Conservation (phyloP, 2,113 vertebrate genomes). For the Macrotus californicus region DNA sequence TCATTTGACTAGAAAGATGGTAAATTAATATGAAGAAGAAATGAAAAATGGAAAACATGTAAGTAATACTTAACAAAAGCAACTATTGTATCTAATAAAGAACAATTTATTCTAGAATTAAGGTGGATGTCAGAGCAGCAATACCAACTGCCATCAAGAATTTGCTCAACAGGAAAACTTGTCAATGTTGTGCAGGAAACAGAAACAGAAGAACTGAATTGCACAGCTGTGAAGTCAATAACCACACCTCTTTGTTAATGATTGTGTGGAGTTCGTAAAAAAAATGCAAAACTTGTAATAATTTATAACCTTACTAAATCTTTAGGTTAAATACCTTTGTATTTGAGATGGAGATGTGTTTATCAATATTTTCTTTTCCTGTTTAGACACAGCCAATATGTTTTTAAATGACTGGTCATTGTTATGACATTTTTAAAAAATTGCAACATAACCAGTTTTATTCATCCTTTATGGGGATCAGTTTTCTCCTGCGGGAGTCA, state of each 20-base stretch:
- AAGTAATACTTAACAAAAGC: neutral
- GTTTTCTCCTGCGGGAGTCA: neutral
- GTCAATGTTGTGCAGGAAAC: neutral
- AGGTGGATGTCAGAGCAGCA: neutral
- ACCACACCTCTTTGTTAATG: neutral
- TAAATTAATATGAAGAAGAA: neutral
- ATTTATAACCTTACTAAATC: neutral
- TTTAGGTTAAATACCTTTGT: neutral
- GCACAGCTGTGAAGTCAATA: neutral
- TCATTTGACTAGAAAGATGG: neutral
- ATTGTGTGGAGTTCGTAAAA: neutral
- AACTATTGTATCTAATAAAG: neutral
- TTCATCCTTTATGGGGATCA: fast-evolving
- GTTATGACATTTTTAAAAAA: neutral
- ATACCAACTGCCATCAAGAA: neutral
- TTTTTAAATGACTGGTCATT: neutral
- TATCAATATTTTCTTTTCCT: neutral
- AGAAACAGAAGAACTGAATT: neutral
- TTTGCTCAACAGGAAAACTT: neutral
- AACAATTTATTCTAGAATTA: neutral
- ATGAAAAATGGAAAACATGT: neutral
- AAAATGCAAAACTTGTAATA: neutral
- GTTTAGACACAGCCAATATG: neutral
- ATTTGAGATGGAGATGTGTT: neutral
- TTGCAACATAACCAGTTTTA: neutral